Percentiles rank a stretch among this genome's conserved stretches.
Evolutionary conservation across 2,888 invertebrate species (phyloP).

Genomic region (Hirtodrosophila confusa): DNA sequence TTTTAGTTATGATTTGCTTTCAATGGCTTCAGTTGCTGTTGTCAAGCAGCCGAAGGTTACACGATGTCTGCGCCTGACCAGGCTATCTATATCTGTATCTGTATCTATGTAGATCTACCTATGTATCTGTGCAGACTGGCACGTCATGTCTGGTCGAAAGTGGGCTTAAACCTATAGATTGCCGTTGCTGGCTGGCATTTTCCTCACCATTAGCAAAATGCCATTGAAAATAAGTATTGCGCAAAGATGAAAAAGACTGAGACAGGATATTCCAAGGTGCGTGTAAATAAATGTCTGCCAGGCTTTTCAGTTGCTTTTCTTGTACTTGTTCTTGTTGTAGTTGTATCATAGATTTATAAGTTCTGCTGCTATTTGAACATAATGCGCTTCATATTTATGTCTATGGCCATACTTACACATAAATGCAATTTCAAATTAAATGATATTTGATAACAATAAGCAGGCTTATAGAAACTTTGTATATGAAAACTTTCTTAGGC

Average conservation of each 20-base stretch:
- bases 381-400: conserved; percentile 27
- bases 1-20: conserved; percentile 34
- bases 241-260: conserved; percentile 35
- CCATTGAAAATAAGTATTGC: conserved; percentile 36
- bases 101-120: conserved; percentile 1
- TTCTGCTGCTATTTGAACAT: conserved; percentile 26
- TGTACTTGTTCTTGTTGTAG: conserved; percentile 3
- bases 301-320: conserved; percentile 21
- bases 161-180: conserved; percentile 23
- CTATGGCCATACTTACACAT: conserved; percentile 1
- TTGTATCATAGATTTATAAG: background rate
- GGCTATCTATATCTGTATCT: conserved; percentile 8
- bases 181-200: conserved; percentile 46
- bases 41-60: conserved; percentile 66
- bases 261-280: conserved; percentile 46
- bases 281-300: conserved; percentile 57
- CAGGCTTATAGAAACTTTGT: conserved; percentile 23
- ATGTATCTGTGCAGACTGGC: conserved; percentile 17
- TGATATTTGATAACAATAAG: conserved; percentile 8
- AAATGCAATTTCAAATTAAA: conserved; percentile 33
- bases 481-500: conserved; percentile 39
- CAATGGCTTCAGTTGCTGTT: conserved; percentile 29
- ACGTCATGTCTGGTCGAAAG: conserved; percentile 27
- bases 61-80: conserved; percentile 55
- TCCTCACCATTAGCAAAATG: conserved; percentile 52